Evolutionary conservation across 92 coral and sea anemone species (phyloP), one percentile per base, ranked within the genome.

Genomic region (Porites lobata): DNA sequence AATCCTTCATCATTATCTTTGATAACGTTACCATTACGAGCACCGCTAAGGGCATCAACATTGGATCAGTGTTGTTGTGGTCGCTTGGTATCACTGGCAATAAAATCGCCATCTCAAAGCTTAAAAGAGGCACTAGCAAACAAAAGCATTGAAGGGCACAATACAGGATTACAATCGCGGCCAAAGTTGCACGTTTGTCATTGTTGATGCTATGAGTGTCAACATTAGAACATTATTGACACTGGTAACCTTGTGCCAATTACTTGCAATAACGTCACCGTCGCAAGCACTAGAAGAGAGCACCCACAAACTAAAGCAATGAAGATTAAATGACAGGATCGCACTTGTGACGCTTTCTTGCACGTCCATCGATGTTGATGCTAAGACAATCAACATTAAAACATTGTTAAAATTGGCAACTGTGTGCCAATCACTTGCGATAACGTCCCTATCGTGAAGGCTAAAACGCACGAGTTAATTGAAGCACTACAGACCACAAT

Each of bases 181-280:
- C 47, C 47, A 38, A 38, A 38, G 47, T 38, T 38, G 47, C 47
- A 38, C 47, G 47, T 38, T 38, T 38, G 6, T 38, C 47, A 50
- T 18, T 56, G 59, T 54, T 3, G 50, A 15, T 6, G 18, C 84
- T 61, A 20, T 1, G 7, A 6, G 9, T 11, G 62, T 11, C 18
- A 6, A 7, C n/a, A 80, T 15, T 51, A 38, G 47, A 50, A 4
- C 69, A 22, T 15, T 3, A 56, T 9, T 29, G 8, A 22, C 75
- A 80, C 21, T 65, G 65, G 83, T 59, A 56, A 56, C 61, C 61
- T 56, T 66, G 47, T 67, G 14, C 26, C 72, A 38, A 67, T 9
- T 20, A 70, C 19, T 11, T n/a, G 15, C 3, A 38, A 50, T 8
- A 75, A 21, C 13, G 21, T 53, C 78, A 21, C 15, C 29, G 17